These are phyloP conservation scores for Crematogaster levior DNA, from an alignment of 2,888 invertebrate genomes.

Conservation along the genomic window DNA sequence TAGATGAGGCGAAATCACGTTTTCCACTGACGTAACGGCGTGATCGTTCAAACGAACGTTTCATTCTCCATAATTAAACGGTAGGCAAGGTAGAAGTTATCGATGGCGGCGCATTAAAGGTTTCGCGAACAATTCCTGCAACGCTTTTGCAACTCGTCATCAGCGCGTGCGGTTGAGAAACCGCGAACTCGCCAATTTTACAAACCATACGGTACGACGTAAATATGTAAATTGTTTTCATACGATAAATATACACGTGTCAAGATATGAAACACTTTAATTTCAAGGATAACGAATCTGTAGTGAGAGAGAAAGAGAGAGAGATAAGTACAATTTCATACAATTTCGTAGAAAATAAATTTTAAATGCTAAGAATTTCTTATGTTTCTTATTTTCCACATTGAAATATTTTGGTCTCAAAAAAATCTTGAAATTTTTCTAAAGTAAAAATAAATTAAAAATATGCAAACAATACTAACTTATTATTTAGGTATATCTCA, in stretches of 20 bases:
- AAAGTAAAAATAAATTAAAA: neutral
- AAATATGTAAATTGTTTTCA: conserved; percentile 7
- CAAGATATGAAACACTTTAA: neutral
- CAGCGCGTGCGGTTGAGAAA: conserved; percentile 33
- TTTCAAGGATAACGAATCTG: neutral
- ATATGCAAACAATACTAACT: neutral
- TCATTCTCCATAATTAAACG: conserved; percentile 70
- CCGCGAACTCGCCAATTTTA: conserved; percentile 19
- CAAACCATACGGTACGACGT: neutral
- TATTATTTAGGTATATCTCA: neutral
- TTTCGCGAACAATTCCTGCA: conserved; percentile 51
- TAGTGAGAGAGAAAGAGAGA: neutral
- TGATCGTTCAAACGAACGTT: conserved; percentile 69
- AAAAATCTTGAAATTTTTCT: neutral
- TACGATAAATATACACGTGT: neutral
- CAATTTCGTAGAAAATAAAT: neutral
- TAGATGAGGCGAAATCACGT: conserved; percentile 66
- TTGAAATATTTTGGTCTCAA: neutral
- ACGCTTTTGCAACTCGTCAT: conserved; percentile 43
- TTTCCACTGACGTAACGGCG: conserved; percentile 72
- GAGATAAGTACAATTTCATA: conserved; percentile 2
- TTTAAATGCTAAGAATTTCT: neutral
- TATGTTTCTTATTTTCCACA: neutral
- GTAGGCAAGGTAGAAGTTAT: conserved; percentile 64
- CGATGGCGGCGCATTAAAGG: conserved; percentile 56